Conservation (phyloP, 64 coral and sea anemone species). For the Stylophora pistillata region DNA sequence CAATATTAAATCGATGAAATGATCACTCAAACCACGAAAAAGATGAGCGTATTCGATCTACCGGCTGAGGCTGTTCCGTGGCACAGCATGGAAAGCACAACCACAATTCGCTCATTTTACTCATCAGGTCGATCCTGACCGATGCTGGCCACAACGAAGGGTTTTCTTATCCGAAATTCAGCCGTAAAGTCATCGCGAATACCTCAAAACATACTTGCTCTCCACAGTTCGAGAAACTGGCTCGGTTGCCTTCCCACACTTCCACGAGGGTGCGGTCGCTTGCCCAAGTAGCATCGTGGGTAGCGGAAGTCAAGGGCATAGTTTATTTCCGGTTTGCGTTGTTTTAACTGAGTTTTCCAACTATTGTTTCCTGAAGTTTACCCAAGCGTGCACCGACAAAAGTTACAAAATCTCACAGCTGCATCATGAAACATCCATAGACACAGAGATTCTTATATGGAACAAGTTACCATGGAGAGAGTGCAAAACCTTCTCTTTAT, state of each 20-base stretch:
- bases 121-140: not conserved
- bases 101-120: constrained; percentile 45
- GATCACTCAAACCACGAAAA: not conserved
- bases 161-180: constrained; percentile 7
- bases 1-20: not conserved
- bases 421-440: too few species aligned
- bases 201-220: not conserved
- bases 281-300: not conserved
- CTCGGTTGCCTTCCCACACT: constrained; percentile 47
- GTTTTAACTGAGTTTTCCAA: not conserved
- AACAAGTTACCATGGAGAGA: too few species aligned
- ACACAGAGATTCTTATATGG: too few species aligned
- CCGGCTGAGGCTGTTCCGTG: constrained; percentile 33
- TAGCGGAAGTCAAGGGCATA: constrained; percentile 5
- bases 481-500: too few species aligned
- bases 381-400: too few species aligned
- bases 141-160: not conserved
- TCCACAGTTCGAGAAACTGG: not conserved
- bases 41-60: not conserved
- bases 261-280: constrained; percentile 40
- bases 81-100: constrained; percentile 42
- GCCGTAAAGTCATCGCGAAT: constrained; percentile 23
- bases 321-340: not conserved
- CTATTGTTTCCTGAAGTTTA: not conserved
- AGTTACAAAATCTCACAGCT: too few species aligned